Evolutionary conservation across 2,888 invertebrate species (phyloP).

Genomic region (Chymomyza amoena): DNA sequence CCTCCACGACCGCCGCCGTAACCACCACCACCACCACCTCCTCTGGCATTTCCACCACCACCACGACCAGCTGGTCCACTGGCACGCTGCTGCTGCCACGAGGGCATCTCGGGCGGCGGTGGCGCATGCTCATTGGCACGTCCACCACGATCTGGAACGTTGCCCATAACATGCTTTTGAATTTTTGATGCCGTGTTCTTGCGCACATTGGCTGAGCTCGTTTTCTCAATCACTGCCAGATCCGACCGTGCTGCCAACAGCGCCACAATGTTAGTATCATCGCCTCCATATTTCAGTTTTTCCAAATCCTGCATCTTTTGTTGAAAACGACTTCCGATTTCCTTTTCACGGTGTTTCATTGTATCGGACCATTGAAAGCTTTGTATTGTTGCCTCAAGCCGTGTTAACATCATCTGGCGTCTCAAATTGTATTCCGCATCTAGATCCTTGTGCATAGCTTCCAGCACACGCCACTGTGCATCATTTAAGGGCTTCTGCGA

Average conservation of each 20-base stretch:
- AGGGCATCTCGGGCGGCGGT: slow-evolving; percentile 98
- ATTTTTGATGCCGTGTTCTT: slow-evolving; percentile 90
- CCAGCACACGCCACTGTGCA: slow-evolving; percentile 90
- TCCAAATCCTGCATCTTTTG: slow-evolving; percentile 77
- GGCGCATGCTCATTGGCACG: slow-evolving; percentile 93
- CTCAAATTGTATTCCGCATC: slow-evolving; percentile 90
- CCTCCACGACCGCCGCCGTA: slow-evolving; percentile 71
- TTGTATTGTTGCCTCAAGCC: slow-evolving; percentile 96
- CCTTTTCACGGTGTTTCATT: slow-evolving; percentile 85
- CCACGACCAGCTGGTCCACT: slow-evolving; percentile 79
- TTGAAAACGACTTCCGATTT: slow-evolving; percentile 83
- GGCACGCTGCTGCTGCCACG: slow-evolving; percentile 88
- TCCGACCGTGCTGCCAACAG: slow-evolving; percentile 91
- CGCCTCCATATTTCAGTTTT: slow-evolving; percentile 72
- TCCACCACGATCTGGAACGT: slow-evolving; percentile 96
- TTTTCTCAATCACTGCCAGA: slow-evolving; percentile 93
- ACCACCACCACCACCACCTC: slow-evolving; percentile 69
- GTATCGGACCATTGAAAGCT: slow-evolving; percentile 97
- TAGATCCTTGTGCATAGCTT: slow-evolving; percentile 85
- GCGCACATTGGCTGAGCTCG: slow-evolving; percentile 90
- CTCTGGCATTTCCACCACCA: slow-evolving; percentile 69
- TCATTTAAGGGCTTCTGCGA: slow-evolving; percentile 84
- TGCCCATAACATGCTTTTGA: slow-evolving; percentile 93
- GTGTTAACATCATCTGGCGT: slow-evolving; percentile 91
- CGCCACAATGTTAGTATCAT: slow-evolving; percentile 85